Conservation (phyloP, 2,113 vertebrate genomes). For the Bothrops jararaca region DNA sequence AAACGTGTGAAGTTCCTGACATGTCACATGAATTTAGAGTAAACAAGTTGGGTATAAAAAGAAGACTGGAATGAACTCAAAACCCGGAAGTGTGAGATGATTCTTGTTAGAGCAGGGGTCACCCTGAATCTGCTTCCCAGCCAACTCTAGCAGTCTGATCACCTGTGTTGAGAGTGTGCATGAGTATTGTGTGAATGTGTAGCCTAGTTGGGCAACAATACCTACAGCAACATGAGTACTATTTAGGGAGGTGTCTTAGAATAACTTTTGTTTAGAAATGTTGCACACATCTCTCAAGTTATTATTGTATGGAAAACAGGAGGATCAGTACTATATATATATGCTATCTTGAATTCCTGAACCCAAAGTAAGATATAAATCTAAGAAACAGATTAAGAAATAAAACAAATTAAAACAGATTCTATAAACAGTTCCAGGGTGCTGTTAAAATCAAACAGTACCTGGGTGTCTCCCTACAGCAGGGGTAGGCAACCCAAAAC, state of each 20-base stretch:
- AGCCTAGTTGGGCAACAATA: background rate
- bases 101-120: too few relatives aligned
- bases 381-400: background rate
- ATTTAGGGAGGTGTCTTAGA: background rate
- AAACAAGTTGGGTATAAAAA: too few relatives aligned
- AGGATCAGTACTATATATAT: background rate
- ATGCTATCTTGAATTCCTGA: background rate
- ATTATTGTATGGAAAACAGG: background rate
- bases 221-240: background rate
- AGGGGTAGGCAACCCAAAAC: too few relatives aligned
- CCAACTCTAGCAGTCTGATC: background rate
- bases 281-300: background rate
- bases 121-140: background rate
- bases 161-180: background rate
- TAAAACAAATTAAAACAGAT: background rate
- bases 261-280: background rate
- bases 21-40: too few relatives aligned
- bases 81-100: background rate
- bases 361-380: background rate
- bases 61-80: background rate
- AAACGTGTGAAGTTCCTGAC: too few relatives aligned
- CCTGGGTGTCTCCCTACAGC: too few relatives aligned
- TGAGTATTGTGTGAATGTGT: background rate
- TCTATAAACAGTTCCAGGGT: background rate
- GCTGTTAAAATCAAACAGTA: background rate